Evolutionary conservation across 2,888 invertebrate genomes (phyloP).

Genomic region (Noctua comes): DNA sequence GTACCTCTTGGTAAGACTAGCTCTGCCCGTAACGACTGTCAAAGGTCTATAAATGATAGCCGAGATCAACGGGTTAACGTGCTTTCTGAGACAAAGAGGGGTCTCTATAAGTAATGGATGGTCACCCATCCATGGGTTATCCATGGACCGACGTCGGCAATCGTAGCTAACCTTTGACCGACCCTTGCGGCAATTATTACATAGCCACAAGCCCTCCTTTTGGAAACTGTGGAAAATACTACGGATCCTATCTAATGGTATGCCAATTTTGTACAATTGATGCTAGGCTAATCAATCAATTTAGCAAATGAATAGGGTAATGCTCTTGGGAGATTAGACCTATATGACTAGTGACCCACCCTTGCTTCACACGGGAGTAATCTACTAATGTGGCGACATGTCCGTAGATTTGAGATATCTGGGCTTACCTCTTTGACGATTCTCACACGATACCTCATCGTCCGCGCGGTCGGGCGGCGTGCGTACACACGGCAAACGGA

Average conservation of each 20-base stretch:
- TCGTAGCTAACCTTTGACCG: background rate
- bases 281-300: conserved; percentile 29
- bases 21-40: background rate
- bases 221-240: background rate
- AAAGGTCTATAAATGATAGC: background rate
- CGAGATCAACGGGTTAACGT: background rate
- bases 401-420: background rate
- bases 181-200: background rate
- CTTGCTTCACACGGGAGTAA: background rate
- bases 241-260: background rate
- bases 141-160: background rate
- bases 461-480: background rate
- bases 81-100: background rate
- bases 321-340: background rate
- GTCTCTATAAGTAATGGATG: background rate
- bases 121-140: background rate
- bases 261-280: background rate
- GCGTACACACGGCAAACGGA: background rate
- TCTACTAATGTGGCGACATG: background rate
- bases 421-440: background rate
- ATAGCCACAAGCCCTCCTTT: background rate
- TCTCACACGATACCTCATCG: background rate
- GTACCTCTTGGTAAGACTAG: background rate
- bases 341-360: background rate
- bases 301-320: conserved; percentile 13